These are phyloP conservation scores for Tribolium castaneum DNA, from an alignment of 1,140 invertebrate species.

Conservation along the genomic window DNA sequence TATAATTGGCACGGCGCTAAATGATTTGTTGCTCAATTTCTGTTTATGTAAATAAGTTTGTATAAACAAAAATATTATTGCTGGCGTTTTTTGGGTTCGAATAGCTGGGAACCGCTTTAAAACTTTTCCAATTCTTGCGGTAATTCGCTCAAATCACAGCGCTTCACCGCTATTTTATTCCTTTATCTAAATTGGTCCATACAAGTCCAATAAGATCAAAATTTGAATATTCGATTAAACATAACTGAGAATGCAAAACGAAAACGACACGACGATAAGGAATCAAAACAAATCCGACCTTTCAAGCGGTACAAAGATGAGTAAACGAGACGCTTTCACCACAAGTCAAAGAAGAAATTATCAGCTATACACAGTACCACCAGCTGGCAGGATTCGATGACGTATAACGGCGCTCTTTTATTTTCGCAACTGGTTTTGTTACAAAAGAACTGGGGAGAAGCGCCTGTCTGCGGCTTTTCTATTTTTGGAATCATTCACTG, in stretches of 20 bases:
- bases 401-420: background rate
- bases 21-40: background rate
- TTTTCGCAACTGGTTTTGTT: background rate
- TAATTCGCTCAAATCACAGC: background rate
- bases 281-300: background rate
- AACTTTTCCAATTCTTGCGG: conserved; percentile 9
- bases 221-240: conserved; percentile 21
- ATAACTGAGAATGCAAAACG: background rate
- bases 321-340: background rate
- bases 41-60: background rate
- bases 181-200: conserved; percentile 17
- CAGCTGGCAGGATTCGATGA: background rate
- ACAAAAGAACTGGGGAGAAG: background rate
- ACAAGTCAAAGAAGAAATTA: background rate
- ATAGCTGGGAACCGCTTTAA: background rate
- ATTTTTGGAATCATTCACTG: background rate
- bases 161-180: conserved; percentile 1
- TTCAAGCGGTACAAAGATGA: background rate
- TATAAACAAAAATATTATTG: background rate
- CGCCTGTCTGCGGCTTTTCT: background rate
- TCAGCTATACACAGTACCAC: background rate
- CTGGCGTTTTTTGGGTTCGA: background rate
- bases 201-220: background rate
- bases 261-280: background rate
- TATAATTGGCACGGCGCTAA: background rate